Evolutionary conservation across 2,113 vertebrate species (phyloP).

Genomic region (Micromys minutus): DNA sequence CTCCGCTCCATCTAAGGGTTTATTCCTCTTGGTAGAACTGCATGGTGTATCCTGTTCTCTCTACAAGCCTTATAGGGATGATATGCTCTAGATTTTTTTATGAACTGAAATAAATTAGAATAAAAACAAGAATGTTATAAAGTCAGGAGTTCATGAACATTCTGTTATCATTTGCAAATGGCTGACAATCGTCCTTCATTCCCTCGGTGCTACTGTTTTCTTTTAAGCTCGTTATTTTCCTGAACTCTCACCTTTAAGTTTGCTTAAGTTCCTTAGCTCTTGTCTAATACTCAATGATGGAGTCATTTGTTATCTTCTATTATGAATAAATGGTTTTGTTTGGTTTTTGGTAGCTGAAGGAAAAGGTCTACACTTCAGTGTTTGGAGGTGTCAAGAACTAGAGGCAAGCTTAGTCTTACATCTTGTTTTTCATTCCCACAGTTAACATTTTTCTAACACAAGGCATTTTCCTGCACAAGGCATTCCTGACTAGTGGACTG

Average conservation of each 20-base stretch:
- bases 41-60: not conserved
- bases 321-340: not conserved
- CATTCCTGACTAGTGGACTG: constrained; percentile 49
- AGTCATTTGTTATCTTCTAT: constrained; percentile 9
- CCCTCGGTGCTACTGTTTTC: not conserved
- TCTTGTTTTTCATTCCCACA: constrained; percentile 16
- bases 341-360: constrained; percentile 3
- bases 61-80: not conserved
- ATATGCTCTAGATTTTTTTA: not conserved
- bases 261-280: not conserved
- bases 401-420: not conserved
- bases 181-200: not conserved
- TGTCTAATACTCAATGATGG: not conserved
- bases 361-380: not conserved
- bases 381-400: constrained; percentile 11
- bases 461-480: constrained; percentile 26
- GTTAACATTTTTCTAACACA: constrained; percentile 59
- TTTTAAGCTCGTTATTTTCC: not conserved
- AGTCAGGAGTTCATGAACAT: not conserved
- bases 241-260: not conserved
- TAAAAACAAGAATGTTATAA: not conserved
- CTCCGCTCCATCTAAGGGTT: not conserved
- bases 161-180: not conserved
- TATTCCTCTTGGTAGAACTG: not conserved
- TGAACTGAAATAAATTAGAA: constrained; percentile 25